Conservation (phyloP, 2,797 vertebrate genomes). For the Thunnus albacares region DNA sequence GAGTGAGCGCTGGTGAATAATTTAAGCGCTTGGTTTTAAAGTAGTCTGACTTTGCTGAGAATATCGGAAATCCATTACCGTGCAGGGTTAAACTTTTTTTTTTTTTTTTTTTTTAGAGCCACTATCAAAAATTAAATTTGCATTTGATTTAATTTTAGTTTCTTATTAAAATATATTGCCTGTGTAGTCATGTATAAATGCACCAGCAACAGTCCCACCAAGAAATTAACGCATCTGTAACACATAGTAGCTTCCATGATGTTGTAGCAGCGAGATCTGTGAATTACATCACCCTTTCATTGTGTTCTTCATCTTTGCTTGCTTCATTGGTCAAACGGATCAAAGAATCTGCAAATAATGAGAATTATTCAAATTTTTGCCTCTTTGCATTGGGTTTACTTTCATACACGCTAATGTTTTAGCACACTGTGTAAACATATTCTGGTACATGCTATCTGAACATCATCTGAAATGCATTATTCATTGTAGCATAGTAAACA, state of each 20-base stretch:
- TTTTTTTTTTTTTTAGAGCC: slow-evolving; percentile 35
- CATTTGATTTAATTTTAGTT: slow-evolving; percentile 55
- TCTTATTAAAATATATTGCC: slow-evolving; percentile 50
- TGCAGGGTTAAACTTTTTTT: slow-evolving; percentile 52
- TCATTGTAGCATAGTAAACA: slow-evolving; percentile 41
- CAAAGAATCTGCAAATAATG: slow-evolving; percentile 24
- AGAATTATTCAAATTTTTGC: slow-evolving; percentile 16
- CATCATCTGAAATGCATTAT: slow-evolving; percentile 39
- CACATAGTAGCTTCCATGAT: neutral
- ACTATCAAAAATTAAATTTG: slow-evolving; percentile 58
- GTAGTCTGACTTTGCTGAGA: slow-evolving; percentile 51
- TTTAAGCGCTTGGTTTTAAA: slow-evolving; percentile 68
- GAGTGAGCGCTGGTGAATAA: slow-evolving; percentile 65
- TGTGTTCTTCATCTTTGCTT: neutral
- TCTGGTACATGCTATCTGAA: slow-evolving; percentile 24
- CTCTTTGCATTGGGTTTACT: slow-evolving; percentile 20
- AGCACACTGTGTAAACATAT: slow-evolving; percentile 26
- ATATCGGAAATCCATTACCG: slow-evolving; percentile 64
- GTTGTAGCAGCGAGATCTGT: neutral
- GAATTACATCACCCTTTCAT: neutral
- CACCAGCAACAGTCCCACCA: neutral
- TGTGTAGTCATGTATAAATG: slow-evolving; percentile 43
- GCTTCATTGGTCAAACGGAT: slow-evolving; percentile 17
- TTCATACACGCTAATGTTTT: slow-evolving; percentile 9
- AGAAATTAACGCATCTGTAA: neutral